Conservation (phyloP, 1,140 invertebrate species). For the Oncopodura yosiiana region DNA sequence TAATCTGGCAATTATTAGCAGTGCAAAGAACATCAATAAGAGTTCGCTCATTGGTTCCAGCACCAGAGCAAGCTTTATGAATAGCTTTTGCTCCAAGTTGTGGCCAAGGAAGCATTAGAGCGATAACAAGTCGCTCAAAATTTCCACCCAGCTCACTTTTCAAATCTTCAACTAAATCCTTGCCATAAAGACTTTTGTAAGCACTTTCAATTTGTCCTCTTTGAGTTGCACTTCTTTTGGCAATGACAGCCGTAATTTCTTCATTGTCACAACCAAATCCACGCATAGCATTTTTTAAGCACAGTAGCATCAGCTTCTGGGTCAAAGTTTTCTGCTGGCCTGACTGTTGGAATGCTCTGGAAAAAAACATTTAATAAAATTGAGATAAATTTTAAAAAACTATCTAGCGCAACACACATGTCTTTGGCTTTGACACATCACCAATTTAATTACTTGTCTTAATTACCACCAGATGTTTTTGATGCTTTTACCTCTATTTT, state of each 20-base stretch:
- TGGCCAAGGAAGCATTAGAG: constrained; percentile 45
- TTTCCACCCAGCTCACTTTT: constrained; percentile 51
- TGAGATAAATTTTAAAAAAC: neutral
- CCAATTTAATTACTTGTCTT: neutral
- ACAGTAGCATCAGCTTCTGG: constrained; percentile 75
- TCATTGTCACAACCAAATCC: constrained; percentile 86
- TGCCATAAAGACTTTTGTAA: constrained; percentile 90
- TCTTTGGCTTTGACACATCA: neutral
- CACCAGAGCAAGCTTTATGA: constrained; percentile 43
- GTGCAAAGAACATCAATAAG: constrained; percentile 85
- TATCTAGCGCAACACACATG: neutral
- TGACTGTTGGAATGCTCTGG: constrained; percentile 76
- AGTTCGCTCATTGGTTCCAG: constrained; percentile 54
- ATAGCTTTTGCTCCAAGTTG: constrained; percentile 46
- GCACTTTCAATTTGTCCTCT: constrained; percentile 77
- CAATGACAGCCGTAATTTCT: constrained; percentile 79
- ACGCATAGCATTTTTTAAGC: constrained; percentile 87
- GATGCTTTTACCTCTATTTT: no score
- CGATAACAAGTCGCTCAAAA: constrained; percentile 48
- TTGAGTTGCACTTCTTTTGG: constrained; percentile 76
- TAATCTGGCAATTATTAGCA: constrained; percentile 73
- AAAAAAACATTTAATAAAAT: constrained; percentile 30
- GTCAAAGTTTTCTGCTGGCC: constrained; percentile 73
- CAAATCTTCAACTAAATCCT: constrained; percentile 65
- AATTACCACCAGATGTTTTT: constrained; percentile 1